These are phyloP conservation scores for Ailurus styani DNA, from an alignment of 2,113 vertebrate species.

Conservation along the genomic window DNA sequence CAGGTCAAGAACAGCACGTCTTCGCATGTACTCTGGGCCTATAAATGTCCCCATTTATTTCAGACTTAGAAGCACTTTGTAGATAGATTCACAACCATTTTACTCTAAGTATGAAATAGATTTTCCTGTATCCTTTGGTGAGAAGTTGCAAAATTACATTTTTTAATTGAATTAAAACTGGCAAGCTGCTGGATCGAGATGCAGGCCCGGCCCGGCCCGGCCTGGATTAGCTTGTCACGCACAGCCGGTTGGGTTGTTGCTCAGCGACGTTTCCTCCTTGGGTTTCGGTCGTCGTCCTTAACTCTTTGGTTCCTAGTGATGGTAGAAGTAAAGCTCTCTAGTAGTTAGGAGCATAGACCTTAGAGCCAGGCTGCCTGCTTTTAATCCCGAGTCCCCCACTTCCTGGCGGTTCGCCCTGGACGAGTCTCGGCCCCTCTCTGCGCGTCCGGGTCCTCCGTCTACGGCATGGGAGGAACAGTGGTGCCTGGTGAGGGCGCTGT, in stretches of 20 bases:
- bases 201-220: not conserved
- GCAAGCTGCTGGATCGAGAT: not conserved
- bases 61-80: slow-evolving; percentile 5
- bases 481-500: not conserved
- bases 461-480: not conserved
- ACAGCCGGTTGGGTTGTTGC: not conserved
- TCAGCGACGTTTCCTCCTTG: not conserved
- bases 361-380: not conserved
- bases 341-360: not conserved
- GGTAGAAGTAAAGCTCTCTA: not conserved
- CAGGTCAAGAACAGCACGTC: not conserved
- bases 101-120: slow-evolving; percentile 17
- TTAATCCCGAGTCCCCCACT: not conserved
- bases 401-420: not conserved
- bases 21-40: slow-evolving; percentile 9
- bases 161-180: slow-evolving; percentile 12
- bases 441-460: not conserved
- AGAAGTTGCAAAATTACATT: not conserved
- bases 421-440: not conserved
- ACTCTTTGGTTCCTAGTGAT: not conserved
- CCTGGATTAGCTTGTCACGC: not conserved
- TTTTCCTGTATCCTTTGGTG: not conserved
- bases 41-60: slow-evolving; percentile 39
- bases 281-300: not conserved
- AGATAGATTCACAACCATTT: slow-evolving; percentile 24